Conservation (phyloP, 2,797 vertebrate genomes). For the Benthosema pterotum region DNA sequence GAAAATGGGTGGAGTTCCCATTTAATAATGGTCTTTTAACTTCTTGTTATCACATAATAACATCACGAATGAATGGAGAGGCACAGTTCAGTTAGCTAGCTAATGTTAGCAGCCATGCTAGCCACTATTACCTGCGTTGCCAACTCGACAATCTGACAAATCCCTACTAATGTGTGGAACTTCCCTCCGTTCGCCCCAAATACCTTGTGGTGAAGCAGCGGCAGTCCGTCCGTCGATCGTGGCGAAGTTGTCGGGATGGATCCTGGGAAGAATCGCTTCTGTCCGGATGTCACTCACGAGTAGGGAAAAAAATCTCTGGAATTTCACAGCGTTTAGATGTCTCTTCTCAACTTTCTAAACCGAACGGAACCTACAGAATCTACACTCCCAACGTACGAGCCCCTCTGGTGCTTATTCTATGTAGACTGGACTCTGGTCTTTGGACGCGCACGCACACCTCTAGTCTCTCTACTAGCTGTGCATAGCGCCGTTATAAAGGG, state of each 20-base stretch:
- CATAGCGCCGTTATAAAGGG: too few relatives aligned
- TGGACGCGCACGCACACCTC: too few relatives aligned
- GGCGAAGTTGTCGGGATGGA: not conserved
- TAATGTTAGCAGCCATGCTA: constrained; percentile 15
- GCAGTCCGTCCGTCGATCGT: constrained; percentile 5
- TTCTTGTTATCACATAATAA: too few relatives aligned
- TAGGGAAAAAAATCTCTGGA: too few relatives aligned
- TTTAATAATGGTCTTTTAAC: too few relatives aligned
- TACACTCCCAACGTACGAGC: too few relatives aligned
- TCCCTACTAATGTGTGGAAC: constrained; percentile 37
- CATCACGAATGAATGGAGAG: constrained; percentile 37
- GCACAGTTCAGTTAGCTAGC: constrained; percentile 1
- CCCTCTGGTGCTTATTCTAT: too few relatives aligned
- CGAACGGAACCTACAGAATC: too few relatives aligned
- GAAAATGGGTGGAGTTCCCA: too few relatives aligned
- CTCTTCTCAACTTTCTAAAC: constrained; percentile 20
- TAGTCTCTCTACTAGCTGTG: too few relatives aligned
- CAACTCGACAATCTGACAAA: constrained; percentile 56
- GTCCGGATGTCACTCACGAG: not conserved
- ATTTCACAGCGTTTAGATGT: not conserved
- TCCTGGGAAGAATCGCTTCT: not conserved
- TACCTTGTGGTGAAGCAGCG: not conserved
- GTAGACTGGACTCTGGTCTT: too few relatives aligned
- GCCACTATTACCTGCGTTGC: constrained; percentile 57
- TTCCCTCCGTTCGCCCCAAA: constrained; percentile 13